phyloP scores from a whole-genome alignment of 2,797 vertebrate genomes.

The Acanthis flammea region DNA sequence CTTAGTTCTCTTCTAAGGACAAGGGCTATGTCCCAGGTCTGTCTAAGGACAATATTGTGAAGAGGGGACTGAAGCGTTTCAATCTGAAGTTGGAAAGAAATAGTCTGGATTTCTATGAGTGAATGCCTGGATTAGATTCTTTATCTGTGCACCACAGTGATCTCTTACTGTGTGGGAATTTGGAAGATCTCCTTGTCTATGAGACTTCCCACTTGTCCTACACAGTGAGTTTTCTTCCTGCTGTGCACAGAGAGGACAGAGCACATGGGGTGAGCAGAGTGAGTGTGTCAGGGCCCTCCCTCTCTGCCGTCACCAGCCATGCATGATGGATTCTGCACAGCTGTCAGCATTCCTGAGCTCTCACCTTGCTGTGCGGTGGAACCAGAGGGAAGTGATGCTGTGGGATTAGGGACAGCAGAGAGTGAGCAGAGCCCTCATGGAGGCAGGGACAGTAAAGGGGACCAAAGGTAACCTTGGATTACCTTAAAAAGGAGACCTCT shows the following conservation, averaged over 20 bases:
- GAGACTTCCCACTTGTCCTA: neutral
- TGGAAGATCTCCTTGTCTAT: neutral
- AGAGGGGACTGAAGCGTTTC: neutral
- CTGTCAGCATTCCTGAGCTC: neutral
- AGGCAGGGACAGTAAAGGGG: neutral
- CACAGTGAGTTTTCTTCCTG: neutral
- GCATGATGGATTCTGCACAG: neutral
- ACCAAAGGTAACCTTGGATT: neutral
- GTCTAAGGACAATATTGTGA: neutral
- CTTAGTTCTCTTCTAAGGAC: neutral
- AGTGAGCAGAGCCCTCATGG: neutral
- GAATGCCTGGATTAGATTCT: neutral
- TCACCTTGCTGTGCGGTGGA: neutral
- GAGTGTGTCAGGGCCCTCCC: rapidly evolving
- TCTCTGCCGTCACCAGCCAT: rapidly evolving
- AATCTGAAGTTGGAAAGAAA: neutral
- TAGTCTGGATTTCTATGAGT: rapidly evolving
- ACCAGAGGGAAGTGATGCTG: neutral
- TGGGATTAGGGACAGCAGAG: too few species aligned
- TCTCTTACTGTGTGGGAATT: neutral
- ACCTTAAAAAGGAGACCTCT: neutral
- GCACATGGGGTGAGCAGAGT: rapidly evolving
- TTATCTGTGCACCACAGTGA: neutral
- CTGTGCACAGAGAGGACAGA: neutral
- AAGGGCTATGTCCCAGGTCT: neutral